Percentiles rank a stretch among this genome's conserved stretches.
Evolutionary conservation across 1,140 invertebrate species (phyloP).

Genomic region (Heliconius hewitsoni): DNA sequence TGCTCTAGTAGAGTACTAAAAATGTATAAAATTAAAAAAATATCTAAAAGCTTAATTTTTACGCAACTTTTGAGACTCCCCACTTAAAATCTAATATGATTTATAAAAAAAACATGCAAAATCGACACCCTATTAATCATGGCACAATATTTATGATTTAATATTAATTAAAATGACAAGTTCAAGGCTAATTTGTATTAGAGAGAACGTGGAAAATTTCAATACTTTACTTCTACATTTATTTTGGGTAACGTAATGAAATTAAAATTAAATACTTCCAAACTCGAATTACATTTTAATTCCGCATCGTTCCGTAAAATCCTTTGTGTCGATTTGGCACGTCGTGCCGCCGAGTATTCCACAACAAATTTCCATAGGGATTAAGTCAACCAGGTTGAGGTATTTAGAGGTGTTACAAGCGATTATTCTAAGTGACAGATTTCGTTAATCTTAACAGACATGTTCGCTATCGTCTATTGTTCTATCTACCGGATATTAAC

Average conservation of each 20-base stretch:
- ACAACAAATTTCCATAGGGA: constrained; percentile 14
- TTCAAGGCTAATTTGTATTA: background rate
- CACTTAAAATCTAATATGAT: too few species aligned
- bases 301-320: background rate
- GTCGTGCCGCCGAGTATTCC: background rate
- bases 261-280: background rate
- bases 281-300: background rate
- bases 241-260: background rate
- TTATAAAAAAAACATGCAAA: too few species aligned
- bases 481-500: background rate
- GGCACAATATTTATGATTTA: background rate
- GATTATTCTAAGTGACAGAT: constrained; percentile 14
- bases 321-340: background rate
- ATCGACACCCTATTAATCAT: too few species aligned
- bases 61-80: too few species aligned
- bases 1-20: too few species aligned
- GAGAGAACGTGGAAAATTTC: background rate
- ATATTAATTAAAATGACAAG: background rate
- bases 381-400: constrained; percentile 10
- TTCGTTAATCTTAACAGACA: background rate
- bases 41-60: too few species aligned
- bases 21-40: too few species aligned
- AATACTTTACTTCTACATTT: background rate
- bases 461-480: background rate
- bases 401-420: constrained; percentile 10